Evolutionary conservation across 2,888 invertebrate species (phyloP), one percentile per base, ranked within the genome.

Genomic region (Hemistola chrysoprasaria): DNA sequence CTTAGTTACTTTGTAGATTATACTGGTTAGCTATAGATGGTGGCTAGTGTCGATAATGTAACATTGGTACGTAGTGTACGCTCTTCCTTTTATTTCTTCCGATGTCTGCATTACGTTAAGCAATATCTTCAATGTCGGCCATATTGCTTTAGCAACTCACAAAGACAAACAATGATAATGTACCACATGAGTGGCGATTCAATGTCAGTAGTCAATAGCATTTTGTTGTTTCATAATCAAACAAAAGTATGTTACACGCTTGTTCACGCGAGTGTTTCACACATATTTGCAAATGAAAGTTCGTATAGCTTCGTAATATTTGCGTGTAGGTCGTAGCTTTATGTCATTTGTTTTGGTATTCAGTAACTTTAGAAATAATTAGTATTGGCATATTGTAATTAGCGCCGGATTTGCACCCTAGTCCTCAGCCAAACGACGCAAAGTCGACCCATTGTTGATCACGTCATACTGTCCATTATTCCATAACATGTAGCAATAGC

Each of bases 391-490:
- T 35, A 32, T 30, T 34, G 32, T 36, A 16, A 9, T 37, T 48
- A 29, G 37, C 31, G 45, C 50, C 48, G 53, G 47, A 51, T 55
- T 58, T 56, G 60, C 50, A 50, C 59, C 67, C 67, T 58, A 54
- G 50, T 65, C 78, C 78, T 67, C 52, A 56, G 65, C 71, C 70
- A 61, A 72, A 71, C 79, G 82, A 65, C 82, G 71, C 71, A 59
- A 86, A 86, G 87, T 86, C 86, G 67, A 86, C 87, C 87, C 87
- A 86, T 86, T 84, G 84, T 78, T 77, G 66, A 49, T 74, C 65
- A 59, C 59, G 57, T 59, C 30, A 22, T 55, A 61, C 63, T 67
- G 62, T 65, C 16, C 16, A 16, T 16, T 16, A 16, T 16, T 16
- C 16, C 67, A 62, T 58, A 55, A 58, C 65, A 59, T 60, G 53